These are phyloP conservation scores for Tryphoninae sp. DNA, from an alignment of 2,888 invertebrate genomes.

Conservation along the genomic window DNA sequence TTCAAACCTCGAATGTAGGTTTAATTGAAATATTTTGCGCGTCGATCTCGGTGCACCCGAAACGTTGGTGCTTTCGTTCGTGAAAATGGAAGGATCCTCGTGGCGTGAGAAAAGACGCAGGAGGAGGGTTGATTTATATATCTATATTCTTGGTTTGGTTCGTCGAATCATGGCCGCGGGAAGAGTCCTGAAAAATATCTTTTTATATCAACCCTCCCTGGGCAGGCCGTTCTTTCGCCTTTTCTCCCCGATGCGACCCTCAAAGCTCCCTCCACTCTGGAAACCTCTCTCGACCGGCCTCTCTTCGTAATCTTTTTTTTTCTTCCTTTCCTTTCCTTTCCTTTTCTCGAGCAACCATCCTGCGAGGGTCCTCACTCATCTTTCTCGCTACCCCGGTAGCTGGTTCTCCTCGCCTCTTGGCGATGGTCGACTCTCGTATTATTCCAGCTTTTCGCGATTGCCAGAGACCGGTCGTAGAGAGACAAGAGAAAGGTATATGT, in stretches of 20 bases:
- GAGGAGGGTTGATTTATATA: constrained; percentile 34
- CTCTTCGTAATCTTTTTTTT: constrained; percentile 44
- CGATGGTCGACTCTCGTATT: constrained; percentile 61
- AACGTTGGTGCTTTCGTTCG: constrained; percentile 11
- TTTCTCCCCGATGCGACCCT: constrained; percentile 63
- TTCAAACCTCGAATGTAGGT: not conserved
- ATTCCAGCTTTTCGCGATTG: constrained; percentile 66
- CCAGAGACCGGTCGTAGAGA: constrained; percentile 30
- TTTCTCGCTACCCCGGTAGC: constrained; percentile 34
- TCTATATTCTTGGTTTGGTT: constrained; percentile 50
- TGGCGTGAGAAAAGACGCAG: constrained; percentile 34
- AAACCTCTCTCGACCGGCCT: constrained; percentile 56
- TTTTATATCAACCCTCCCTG: constrained; percentile 69
- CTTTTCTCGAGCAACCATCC: constrained; percentile 44
- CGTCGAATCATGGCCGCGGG: constrained; percentile 63
- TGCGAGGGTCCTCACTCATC: constrained; percentile 38
- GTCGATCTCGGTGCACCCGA: constrained; percentile 27
- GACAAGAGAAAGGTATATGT: constrained; percentile 11
- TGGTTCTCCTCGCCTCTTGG: constrained; percentile 38
- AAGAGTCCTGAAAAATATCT: constrained; percentile 68
- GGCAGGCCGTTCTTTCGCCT: constrained; percentile 64
- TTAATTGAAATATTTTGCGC: constrained; percentile 24
- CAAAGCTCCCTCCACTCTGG: constrained; percentile 61
- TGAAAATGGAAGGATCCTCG: constrained; percentile 38
- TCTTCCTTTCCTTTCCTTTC: constrained; percentile 34